Evolutionary conservation across 2,888 invertebrate genomes (phyloP).

Genomic region (Diarsia mendica): DNA sequence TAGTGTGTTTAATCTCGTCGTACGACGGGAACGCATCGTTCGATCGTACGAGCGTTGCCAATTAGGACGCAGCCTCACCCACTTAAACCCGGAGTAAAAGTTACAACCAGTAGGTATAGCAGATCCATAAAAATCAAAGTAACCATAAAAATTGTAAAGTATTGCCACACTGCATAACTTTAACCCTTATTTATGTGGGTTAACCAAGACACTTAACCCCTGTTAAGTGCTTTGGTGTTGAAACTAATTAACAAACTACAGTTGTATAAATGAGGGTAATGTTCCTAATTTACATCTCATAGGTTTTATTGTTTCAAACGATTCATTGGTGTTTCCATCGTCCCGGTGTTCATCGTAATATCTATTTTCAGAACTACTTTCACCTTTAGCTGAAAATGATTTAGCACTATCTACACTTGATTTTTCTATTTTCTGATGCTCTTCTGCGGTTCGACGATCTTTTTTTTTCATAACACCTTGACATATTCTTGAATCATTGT

Average conservation of each 20-base stretch:
- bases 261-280: slow-evolving; percentile 85
- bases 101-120: not conserved
- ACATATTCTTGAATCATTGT: slow-evolving; percentile 30
- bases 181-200: not conserved
- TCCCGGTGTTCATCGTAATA: slow-evolving; percentile 78
- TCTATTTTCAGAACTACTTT: slow-evolving; percentile 71
- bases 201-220: not conserved
- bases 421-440: slow-evolving; percentile 8
- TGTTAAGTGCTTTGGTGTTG: slow-evolving; percentile 16
- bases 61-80: too few relatives aligned
- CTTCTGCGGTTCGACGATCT: not conserved
- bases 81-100: not conserved
- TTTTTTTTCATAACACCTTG: slow-evolving; percentile 26
- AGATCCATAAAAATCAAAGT: too few relatives aligned
- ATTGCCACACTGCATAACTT: not conserved
- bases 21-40: too few relatives aligned
- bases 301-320: slow-evolving; percentile 80
- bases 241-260: slow-evolving; percentile 62
- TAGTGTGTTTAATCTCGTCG: too few relatives aligned
- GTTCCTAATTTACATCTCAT: slow-evolving; percentile 84
- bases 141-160: not conserved
- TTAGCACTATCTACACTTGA: not conserved
- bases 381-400: slow-evolving; percentile 5
- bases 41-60: too few relatives aligned
- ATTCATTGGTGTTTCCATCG: slow-evolving; percentile 51